Evolutionary conservation across 2,797 vertebrate species (phyloP), one percentile per base, ranked within the genome.

Genomic region (Nyctibius grandis): DNA sequence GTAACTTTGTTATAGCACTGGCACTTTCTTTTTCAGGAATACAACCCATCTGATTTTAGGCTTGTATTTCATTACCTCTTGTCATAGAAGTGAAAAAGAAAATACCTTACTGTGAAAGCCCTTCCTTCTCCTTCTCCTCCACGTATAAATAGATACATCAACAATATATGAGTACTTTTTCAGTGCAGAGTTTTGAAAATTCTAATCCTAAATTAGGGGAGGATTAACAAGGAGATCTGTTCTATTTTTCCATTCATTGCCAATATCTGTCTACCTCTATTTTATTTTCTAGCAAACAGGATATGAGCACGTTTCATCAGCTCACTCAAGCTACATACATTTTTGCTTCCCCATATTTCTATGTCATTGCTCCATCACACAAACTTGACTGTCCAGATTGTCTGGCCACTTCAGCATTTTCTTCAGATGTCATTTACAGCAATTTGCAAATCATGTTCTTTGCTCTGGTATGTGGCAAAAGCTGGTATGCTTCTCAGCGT

Each of bases 311-410:
- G 10, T 79, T 90, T 73, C 47, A 31, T 42, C 56, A 73, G 51
- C 70, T 89, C 34, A 3, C 54, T 65, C 42, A 50, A 57, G 64
- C 56, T 77, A 40, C 0, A 0, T 61, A 22, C 8, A 6, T n/a
- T 86, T 75, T 89, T 81, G 76, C 85, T 88, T 91, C 79, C 79
- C 72, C 85, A 47, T 72, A 74, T 85, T 91, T 83, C 76, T 86
- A 3, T 56, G 78, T 50, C 3, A 0, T 88, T 86, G 85, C 83
- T 90, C 69, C 83, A 68, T 90, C 59, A 65, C 69, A 40, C 61
- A 91, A 85, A 90, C 96, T 19, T 9, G 85, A 78, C 74, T 47
- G 57, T 75, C 95, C 83, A 76, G 95, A 93, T 64, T 73, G 69
- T 53, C 90, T 11, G 7, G 93, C 73, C 31, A 2, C 79, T 76